Conservation (phyloP, 1,140 invertebrate species). For the Gyrodactylus bullatarudis region DNA sequence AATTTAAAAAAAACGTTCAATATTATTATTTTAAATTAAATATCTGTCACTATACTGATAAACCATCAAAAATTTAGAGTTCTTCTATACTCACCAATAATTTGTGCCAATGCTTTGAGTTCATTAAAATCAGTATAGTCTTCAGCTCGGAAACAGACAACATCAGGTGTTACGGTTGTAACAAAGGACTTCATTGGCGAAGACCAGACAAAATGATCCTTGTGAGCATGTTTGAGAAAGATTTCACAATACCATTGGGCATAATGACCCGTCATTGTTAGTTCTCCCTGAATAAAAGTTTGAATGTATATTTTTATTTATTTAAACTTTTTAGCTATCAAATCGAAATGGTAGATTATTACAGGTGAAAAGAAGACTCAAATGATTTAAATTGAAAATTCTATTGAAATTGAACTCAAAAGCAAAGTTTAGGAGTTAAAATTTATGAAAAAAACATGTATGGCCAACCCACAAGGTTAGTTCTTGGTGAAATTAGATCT, state of each 20-base stretch:
- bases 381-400: not conserved
- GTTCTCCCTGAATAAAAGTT: slow-evolving; percentile 8
- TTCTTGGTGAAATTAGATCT: too few relatives aligned
- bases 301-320: not conserved
- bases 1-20: not conserved
- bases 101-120: slow-evolving; percentile 63
- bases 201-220: slow-evolving; percentile 76
- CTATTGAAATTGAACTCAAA: too few relatives aligned
- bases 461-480: too few relatives aligned
- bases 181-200: slow-evolving; percentile 80
- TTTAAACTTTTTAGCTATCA: not conserved
- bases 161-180: slow-evolving; percentile 44
- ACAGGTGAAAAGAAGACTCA: not conserved
- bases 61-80: not conserved
- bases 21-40: not conserved
- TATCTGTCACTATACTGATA: not conserved
- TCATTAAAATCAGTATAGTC: slow-evolving; percentile 93
- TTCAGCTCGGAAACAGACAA: slow-evolving; percentile 62
- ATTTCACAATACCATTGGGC: slow-evolving; percentile 49
- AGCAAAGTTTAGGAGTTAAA: too few relatives aligned
- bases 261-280: slow-evolving; percentile 6
- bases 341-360: not conserved
- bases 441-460: too few relatives aligned
- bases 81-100: slow-evolving; percentile 34
- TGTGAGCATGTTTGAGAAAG: slow-evolving; percentile 51